Conservation (phyloP, 2,888 invertebrate species). For the Cantharis lateralis region DNA sequence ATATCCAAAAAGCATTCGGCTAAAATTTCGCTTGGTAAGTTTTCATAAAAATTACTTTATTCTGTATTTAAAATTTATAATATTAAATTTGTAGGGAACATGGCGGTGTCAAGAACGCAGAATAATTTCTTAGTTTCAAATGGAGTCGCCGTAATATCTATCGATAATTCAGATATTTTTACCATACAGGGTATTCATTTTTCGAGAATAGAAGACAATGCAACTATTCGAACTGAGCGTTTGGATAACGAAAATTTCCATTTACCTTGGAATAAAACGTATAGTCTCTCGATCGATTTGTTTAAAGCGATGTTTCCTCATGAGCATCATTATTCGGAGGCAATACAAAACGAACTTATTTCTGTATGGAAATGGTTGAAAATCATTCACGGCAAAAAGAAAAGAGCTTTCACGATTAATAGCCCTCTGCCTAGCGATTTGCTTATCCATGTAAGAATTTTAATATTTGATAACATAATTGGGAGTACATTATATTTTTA, state of each 20-base stretch:
- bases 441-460: slow-evolving; percentile 73
- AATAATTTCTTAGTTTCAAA: slow-evolving; percentile 41
- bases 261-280: slow-evolving; percentile 73
- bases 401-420: slow-evolving; percentile 69
- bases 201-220: slow-evolving; percentile 64
- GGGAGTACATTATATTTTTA: background rate
- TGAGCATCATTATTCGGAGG: slow-evolving; percentile 85
- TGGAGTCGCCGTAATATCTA: slow-evolving; percentile 59
- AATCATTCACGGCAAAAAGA: slow-evolving; percentile 73
- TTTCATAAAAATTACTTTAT: slow-evolving; percentile 23
- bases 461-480: background rate
- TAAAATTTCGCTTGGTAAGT: slow-evolving; percentile 67
- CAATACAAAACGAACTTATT: slow-evolving; percentile 87
- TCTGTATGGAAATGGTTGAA: slow-evolving; percentile 94
- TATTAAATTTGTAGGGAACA: background rate
- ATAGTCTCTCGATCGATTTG: slow-evolving; percentile 68
- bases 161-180: slow-evolving; percentile 76
- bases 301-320: slow-evolving; percentile 81
- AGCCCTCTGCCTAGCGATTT: slow-evolving; percentile 86
- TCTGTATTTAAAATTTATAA: background rate
- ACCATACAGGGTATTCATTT: slow-evolving; percentile 71
- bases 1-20: slow-evolving; percentile 72
- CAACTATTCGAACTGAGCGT: slow-evolving; percentile 71
- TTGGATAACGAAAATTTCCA: slow-evolving; percentile 75
- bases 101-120: background rate